Conservation (phyloP, 2,888 invertebrate species). For the Apomyelois bistriatella region DNA sequence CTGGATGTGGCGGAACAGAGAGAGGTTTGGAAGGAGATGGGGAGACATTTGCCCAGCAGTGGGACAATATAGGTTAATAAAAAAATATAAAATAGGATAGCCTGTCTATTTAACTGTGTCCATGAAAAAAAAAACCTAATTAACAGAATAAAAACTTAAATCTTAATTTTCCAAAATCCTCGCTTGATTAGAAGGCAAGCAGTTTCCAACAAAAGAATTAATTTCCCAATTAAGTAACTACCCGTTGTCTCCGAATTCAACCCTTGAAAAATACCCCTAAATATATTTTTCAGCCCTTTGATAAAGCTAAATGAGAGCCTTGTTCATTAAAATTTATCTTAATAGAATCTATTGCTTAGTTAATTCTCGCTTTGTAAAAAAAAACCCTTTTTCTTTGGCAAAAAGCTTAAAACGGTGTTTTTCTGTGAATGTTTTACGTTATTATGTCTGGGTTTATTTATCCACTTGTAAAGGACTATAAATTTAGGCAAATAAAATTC, state of each 20-base stretch:
- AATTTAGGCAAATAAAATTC: too few species aligned
- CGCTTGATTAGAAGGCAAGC: conserved; percentile 3
- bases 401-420: neutral
- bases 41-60: too few species aligned
- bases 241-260: conserved; percentile 11
- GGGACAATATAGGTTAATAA: too few species aligned
- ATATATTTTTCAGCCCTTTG: conserved; percentile 15
- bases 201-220: conserved; percentile 14
- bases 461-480: too few species aligned
- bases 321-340: conserved; percentile 43
- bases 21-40: too few species aligned
- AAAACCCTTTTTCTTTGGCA: neutral
- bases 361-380: conserved; percentile 9
- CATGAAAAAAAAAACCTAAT: too few species aligned
- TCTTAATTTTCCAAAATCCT: neutral
- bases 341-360: conserved; percentile 39
- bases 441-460: too few species aligned
- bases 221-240: conserved; percentile 14
- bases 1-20: too few species aligned
- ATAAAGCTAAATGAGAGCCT: conserved; percentile 31
- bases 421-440: too few species aligned
- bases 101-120: too few species aligned
- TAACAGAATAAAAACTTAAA: neutral
- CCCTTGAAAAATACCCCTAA: conserved; percentile 7
- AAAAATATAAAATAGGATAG: too few species aligned